phyloP scores from a whole-genome alignment of 2,113 vertebrate genomes.

The Entomyzon cyanotis region DNA sequence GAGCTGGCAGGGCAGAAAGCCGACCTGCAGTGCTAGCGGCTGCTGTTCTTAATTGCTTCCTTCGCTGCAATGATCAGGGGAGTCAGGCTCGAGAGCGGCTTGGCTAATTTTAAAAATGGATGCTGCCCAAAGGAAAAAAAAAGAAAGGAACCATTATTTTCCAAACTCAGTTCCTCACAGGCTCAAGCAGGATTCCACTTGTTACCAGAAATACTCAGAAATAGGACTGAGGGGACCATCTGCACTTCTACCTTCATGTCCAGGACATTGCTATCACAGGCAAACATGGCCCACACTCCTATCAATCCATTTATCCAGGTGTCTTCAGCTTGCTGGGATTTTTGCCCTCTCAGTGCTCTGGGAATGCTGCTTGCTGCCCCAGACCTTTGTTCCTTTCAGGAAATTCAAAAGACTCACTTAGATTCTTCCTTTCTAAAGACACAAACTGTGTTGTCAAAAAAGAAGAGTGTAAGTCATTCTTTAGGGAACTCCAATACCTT shows the following conservation, averaged over 20 bases:
- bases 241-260: neutral
- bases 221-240: neutral
- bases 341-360: neutral
- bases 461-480: neutral
- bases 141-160: slow-evolving; percentile 20
- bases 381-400: neutral
- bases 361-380: neutral
- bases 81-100: slow-evolving; percentile 97
- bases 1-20: slow-evolving; percentile 61
- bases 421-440: neutral
- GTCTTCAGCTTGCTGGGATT: neutral
- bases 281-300: neutral
- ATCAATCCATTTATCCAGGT: neutral
- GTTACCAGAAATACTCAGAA: neutral
- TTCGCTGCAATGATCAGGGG: slow-evolving; percentile 98
- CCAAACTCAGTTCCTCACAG: neutral
- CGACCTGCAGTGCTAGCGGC: slow-evolving; percentile 80
- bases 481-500: neutral
- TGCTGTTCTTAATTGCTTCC: slow-evolving; percentile 99
- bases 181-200: neutral
- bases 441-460: neutral
- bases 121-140: slow-evolving; percentile 78
- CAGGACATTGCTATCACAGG: neutral
- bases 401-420: neutral
- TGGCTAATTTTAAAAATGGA: slow-evolving; percentile 98